Conservation (phyloP, 2,113 vertebrate species). For the Zosterops japonicus region DNA sequence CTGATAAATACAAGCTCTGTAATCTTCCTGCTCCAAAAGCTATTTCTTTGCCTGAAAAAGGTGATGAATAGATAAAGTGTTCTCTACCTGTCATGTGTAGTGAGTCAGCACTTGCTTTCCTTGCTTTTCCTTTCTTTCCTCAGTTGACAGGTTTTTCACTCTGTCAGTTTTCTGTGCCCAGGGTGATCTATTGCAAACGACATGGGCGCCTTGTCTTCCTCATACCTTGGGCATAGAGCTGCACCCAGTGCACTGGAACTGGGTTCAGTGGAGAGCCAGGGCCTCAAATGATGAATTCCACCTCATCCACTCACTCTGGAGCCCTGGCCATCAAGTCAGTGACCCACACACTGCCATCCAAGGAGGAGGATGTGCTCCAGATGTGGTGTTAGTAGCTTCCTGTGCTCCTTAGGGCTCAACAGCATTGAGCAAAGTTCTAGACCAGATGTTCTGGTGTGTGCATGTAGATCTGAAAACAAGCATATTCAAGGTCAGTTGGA, state of each 20-base stretch:
- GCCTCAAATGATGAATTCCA: not conserved
- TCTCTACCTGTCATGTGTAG: not conserved
- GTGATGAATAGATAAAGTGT: not conserved
- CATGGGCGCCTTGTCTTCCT: rapidly evolving
- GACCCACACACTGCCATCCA: not conserved
- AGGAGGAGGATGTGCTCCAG: not conserved
- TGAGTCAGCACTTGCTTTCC: not conserved
- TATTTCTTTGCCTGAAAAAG: not conserved
- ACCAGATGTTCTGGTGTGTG: not conserved
- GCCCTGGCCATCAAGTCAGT: not conserved
- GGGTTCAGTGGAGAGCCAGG: not conserved
- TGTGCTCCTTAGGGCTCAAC: not conserved
- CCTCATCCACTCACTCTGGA: not conserved
- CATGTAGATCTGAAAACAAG: not conserved
- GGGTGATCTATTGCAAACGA: not conserved
- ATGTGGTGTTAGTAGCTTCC: not conserved
- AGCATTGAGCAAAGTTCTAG: not conserved
- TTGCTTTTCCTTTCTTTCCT: not conserved
- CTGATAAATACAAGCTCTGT: not conserved
- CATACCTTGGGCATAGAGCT: not conserved
- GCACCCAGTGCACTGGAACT: not conserved
- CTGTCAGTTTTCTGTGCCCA: not conserved
- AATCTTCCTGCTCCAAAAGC: not conserved
- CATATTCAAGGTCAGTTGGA: rapidly evolving
- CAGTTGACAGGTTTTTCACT: not conserved